These are phyloP conservation scores for Mizuhopecten yessoensis DNA, from an alignment of 1,140 invertebrate species.

Conservation along the genomic window DNA sequence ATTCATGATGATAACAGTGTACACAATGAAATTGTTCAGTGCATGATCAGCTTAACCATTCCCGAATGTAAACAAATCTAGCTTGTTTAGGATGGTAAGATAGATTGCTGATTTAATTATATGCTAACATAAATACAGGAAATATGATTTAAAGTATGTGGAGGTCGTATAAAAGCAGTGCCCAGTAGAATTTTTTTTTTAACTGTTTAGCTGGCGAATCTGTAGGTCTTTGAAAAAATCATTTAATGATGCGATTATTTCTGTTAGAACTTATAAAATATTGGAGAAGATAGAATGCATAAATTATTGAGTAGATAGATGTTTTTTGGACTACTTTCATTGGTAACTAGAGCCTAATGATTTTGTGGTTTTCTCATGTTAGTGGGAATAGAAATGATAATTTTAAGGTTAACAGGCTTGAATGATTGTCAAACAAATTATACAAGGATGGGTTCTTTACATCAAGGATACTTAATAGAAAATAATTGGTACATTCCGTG, in stretches of 20 bases:
- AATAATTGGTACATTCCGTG: not conserved
- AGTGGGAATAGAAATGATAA: not conserved
- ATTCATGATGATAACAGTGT: too few relatives aligned
- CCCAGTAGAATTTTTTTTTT: not conserved
- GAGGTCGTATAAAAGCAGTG: not conserved
- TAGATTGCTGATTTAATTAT: too few relatives aligned
- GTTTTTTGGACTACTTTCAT: too few relatives aligned
- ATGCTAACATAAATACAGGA: too few relatives aligned
- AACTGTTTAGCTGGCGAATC: not conserved
- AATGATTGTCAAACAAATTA: not conserved
- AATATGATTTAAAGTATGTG: too few relatives aligned
- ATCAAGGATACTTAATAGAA: not conserved
- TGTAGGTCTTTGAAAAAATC: not conserved
- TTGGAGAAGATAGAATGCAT: not conserved
- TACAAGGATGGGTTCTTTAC: not conserved
- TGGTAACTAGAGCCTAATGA: not conserved
- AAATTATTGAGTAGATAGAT: slow-evolving; percentile 31
- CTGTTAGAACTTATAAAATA: not conserved
- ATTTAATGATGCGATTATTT: not conserved
- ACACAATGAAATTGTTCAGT: too few relatives aligned
- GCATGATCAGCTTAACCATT: too few relatives aligned
- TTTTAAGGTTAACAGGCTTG: too few relatives aligned
- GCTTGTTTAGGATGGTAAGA: too few relatives aligned
- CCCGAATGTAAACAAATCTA: too few relatives aligned
- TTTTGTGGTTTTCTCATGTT: not conserved